phyloP scores from a whole-genome alignment of 2,797 vertebrate species.

The Hoplostethus mediterraneus region DNA sequence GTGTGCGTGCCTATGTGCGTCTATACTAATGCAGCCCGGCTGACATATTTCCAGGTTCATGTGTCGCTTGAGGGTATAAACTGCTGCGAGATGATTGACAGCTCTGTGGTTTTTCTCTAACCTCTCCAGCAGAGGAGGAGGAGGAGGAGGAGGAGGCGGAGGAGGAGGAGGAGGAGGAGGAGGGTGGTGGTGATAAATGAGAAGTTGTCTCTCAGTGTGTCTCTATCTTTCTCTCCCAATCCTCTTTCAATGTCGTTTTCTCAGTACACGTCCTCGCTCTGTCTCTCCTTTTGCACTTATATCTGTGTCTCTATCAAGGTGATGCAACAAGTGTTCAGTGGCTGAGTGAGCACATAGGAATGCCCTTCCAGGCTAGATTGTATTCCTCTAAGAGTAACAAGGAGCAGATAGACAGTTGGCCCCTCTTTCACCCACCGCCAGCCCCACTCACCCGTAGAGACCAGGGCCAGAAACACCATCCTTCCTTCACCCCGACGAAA shows the following conservation, averaged over 20 bases:
- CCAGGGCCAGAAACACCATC: background rate
- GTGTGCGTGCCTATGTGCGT: constrained; percentile 22
- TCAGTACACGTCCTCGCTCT: constrained; percentile 4
- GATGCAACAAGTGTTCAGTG: constrained; percentile 12
- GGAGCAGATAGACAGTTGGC: constrained; percentile 12
- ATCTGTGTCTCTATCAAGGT: constrained; percentile 27
- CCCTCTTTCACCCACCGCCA: constrained; percentile 2
- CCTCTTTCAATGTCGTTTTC: constrained; percentile 28
- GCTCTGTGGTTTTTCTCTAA: constrained; percentile 41
- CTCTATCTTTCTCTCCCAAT: constrained; percentile 40
- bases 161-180: constrained; percentile 15
- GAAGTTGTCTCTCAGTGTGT: constrained; percentile 65
- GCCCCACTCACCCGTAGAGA: background rate
- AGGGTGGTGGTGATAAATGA: constrained; percentile 56
- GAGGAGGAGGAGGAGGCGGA: background rate
- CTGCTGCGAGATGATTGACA: constrained; percentile 68
- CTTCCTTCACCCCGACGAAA: background rate
- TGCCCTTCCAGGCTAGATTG: constrained; percentile 35
- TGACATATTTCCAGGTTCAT: constrained; percentile 71
- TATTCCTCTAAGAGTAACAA: background rate
- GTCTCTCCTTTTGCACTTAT: constrained; percentile 8
- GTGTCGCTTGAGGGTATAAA: constrained; percentile 60
- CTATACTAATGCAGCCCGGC: constrained; percentile 39
- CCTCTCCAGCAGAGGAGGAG: constrained; percentile 28
- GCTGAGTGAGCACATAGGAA: constrained; percentile 20